Evolutionary conservation across 1,140 invertebrate species (phyloP).

Genomic region (Lordiphosa clarofinis): DNA sequence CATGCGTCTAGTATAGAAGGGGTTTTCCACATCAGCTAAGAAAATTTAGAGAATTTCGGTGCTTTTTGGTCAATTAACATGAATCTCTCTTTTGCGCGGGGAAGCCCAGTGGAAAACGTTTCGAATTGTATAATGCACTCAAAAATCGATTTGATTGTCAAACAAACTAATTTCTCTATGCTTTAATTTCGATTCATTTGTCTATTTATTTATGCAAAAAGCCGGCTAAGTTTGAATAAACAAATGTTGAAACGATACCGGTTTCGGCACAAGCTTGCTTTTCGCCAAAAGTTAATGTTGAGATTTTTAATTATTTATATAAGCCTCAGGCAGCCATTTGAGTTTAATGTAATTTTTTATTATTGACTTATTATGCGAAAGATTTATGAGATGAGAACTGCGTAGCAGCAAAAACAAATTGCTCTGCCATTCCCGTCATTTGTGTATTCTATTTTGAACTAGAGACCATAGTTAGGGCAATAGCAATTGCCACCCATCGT

Average conservation of each 20-base stretch:
- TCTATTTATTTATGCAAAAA: constrained; percentile 10
- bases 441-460: too few relatives aligned
- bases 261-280: not conserved
- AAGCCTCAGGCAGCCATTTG: constrained; percentile 3
- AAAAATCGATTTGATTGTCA: constrained; percentile 1
- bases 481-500: too few relatives aligned
- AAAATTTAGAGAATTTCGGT: constrained; percentile 4
- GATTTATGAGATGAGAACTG: constrained; percentile 3
- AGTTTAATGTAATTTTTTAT: constrained; percentile 7
- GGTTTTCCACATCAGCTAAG: constrained; percentile 2
- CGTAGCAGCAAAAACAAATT: not conserved
- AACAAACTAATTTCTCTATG: constrained; percentile 9
- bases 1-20: not conserved
- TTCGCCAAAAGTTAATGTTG: constrained; percentile 8
- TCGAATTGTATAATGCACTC: constrained; percentile 1
- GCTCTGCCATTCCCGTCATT: constrained; percentile 7
- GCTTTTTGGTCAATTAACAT: not conserved
- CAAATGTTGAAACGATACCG: constrained; percentile 7
- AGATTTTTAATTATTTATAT: constrained; percentile 3
- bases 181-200: not conserved
- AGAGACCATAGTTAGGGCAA: too few relatives aligned
- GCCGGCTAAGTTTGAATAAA: constrained; percentile 1
- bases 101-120: not conserved
- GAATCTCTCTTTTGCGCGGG: constrained; percentile 2
- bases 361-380: not conserved